Evolutionary conservation across 2,888 invertebrate genomes (phyloP), one percentile per base, ranked within the genome.

Genomic region (Azorinus chamasolen): DNA sequence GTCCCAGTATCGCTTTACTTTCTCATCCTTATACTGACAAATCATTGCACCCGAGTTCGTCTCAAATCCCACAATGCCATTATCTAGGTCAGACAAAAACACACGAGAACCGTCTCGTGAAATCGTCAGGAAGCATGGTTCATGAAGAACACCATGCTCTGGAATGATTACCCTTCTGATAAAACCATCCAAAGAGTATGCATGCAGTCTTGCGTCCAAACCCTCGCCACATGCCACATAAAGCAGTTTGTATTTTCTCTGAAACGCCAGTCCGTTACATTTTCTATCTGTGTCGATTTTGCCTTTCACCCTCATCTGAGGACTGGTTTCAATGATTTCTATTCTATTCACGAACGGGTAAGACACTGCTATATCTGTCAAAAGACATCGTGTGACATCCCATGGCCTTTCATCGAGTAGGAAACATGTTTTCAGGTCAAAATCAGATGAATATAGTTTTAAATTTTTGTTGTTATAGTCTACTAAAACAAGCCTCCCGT

Each of bases 1-100:
- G 32, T 74, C 79, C 79, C 79, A 79, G 59, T 79, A 79, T 27
- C 71, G 70, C 51, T 71, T 66, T 22, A 79, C 74, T 37, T 64
- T 74, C 2, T 61, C 62, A 59, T 79, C 71, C 32, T 48, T 66
- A 48, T 74, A 79, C 59, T 79, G 74, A 48, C 63, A 71, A 10
- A 74, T 59, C 54, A 74, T 41, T 37, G 71, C 69, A 20, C 79
- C 74, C 5, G 71, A 63, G 37, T 71, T 74, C 12, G 74, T 79
- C 27, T 63, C 43, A 32, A 79, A 79, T n/a, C 74, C 74, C 16
- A 79, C 58, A 24, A 79, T 68, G 5, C 79, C 79, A 37, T 71
- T 79, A 20, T 71, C 66, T 3, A 74, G 55, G 32, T 79, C 79
- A 6, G 79, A 79, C 6, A 79, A 51, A 39, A 54, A 79, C 48